phyloP scores from a whole-genome alignment of 2,797 vertebrate genomes.

The Leptodactylus fallax region DNA sequence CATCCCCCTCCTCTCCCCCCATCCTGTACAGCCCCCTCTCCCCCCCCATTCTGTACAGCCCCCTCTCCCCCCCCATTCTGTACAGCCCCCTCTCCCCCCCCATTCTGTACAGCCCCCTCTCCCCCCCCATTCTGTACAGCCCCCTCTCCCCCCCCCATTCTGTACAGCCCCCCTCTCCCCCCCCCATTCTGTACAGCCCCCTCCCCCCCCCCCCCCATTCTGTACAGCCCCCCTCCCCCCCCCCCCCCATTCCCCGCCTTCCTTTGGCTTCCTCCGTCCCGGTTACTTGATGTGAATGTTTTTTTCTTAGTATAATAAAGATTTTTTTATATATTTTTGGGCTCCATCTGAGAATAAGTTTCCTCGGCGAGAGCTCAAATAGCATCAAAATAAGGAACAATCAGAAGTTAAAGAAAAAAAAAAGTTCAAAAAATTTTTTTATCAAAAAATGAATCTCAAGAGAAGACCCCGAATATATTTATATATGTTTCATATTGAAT shows the following conservation, averaged over 20 bases:
- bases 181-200: not conserved
- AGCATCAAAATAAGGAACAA: not conserved
- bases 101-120: no score
- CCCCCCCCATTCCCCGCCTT: not conserved
- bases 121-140: no score
- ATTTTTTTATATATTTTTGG: slow-evolving; percentile 37
- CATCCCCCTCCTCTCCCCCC: no score
- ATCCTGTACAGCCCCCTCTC: not conserved
- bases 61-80: no score
- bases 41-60: not conserved
- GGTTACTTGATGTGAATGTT: slow-evolving; percentile 70
- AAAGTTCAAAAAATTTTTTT: not conserved
- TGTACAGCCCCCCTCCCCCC: not conserved
- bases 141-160: not conserved
- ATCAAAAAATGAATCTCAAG: no score
- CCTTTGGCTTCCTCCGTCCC: slow-evolving; percentile 86
- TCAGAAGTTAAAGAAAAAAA: not conserved
- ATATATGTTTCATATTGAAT: no score
- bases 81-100: not conserved
- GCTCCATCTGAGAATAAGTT: slow-evolving; percentile 10
- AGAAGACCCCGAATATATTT: no score
- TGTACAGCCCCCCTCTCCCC: not conserved
- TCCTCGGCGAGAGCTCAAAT: no score
- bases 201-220: not conserved
- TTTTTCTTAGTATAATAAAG: slow-evolving; percentile 60